A percentile compares a stretch with the other conserved stretches of the same genome.
These are phyloP conservation scores for Sphyrna mokarran DNA, from an alignment of 2,113 vertebrate species.

Conservation along the genomic window DNA sequence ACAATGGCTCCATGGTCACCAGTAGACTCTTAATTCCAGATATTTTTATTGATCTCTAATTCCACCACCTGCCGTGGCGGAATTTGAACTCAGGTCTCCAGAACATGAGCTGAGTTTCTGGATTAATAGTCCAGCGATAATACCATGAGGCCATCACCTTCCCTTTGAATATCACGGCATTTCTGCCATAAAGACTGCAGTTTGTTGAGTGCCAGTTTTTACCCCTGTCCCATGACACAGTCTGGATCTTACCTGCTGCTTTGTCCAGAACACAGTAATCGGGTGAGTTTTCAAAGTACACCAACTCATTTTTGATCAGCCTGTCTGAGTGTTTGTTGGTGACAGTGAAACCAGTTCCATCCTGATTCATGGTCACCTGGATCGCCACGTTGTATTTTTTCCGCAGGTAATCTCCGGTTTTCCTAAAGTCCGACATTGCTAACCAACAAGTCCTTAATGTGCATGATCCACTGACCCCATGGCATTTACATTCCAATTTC, in stretches of 20 bases:
- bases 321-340: slow-evolving; percentile 90
- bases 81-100: too few relatives aligned
- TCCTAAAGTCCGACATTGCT: slow-evolving; percentile 90
- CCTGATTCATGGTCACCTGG: slow-evolving; percentile 93
- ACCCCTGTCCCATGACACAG: too few relatives aligned
- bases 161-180: not conserved
- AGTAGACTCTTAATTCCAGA: too few relatives aligned
- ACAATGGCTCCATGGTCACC: too few relatives aligned
- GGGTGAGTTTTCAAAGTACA: slow-evolving; percentile 96
- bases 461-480: slow-evolving; percentile 91
- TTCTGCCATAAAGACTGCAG: not conserved
- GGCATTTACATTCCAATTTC: slow-evolving; percentile 96
- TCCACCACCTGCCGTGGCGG: too few relatives aligned
- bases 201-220: not conserved
- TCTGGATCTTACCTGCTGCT: slow-evolving; percentile 74
- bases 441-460: slow-evolving; percentile 93
- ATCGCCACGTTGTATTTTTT: slow-evolving; percentile 91
- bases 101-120: too few relatives aligned
- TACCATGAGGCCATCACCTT: too few relatives aligned
- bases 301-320: slow-evolving; percentile 89
- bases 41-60: too few relatives aligned
- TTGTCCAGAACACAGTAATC: slow-evolving; percentile 96
- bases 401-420: slow-evolving; percentile 86
- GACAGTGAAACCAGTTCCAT: slow-evolving; percentile 85
- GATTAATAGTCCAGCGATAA: too few relatives aligned